These are phyloP conservation scores for Muscicapa comitata DNA, from an alignment of 2,797 vertebrate species.

Conservation along the genomic window DNA sequence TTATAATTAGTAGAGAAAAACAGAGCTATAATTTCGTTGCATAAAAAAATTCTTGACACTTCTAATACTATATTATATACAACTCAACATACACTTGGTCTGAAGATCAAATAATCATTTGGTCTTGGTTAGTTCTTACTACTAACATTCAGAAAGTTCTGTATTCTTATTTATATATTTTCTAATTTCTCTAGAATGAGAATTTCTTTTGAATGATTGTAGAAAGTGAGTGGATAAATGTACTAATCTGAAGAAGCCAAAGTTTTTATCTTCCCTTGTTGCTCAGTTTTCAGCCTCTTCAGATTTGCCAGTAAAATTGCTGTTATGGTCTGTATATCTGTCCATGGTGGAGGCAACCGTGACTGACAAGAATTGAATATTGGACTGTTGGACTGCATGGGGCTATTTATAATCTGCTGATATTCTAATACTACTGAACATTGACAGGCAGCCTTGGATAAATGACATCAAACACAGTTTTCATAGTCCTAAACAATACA, in stretches of 20 bases:
- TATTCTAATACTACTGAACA: background rate
- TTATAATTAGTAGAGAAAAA: background rate
- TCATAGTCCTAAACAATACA: background rate
- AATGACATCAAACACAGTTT: background rate
- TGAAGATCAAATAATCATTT: background rate
- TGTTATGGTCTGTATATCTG: background rate
- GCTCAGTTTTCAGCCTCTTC: background rate
- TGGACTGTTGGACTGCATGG: background rate
- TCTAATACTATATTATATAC: background rate
- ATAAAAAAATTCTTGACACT: background rate
- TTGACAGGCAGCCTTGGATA: background rate
- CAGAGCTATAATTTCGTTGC: fast-evolving
- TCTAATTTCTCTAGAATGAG: background rate
- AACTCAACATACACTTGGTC: background rate
- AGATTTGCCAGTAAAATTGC: background rate
- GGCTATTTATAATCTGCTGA: background rate
- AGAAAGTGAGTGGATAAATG: background rate
- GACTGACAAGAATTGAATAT: background rate
- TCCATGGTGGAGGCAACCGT: background rate
- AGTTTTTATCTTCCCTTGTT: background rate
- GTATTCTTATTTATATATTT: background rate
- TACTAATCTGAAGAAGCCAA: background rate
- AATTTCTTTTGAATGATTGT: background rate
- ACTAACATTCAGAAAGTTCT: background rate
- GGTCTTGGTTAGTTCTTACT: background rate